Evolutionary conservation across 1,140 invertebrate species (phyloP), one percentile per base, ranked within the genome.

Genomic region (Microplitis mediator): DNA sequence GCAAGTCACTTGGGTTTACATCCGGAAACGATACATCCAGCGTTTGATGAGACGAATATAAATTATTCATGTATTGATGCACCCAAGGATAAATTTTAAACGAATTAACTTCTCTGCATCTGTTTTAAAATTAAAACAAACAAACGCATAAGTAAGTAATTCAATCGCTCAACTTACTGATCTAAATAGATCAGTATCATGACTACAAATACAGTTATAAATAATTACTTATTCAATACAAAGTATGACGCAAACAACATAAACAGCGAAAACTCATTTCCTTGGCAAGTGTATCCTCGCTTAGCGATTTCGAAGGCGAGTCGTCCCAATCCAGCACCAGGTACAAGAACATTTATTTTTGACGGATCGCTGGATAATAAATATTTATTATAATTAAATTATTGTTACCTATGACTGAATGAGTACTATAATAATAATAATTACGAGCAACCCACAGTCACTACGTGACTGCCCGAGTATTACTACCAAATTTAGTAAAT

Each of bases 221-320:
- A 11, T 1, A 54, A 78, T 80, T 80, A 97, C 90, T 93, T 93
- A 86, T 99, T 99, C 13, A 99, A 88, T 61, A 99, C 92, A 87
- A 97, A 99, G 86, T 98, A 97, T 31, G 97, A 98, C 1, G 96
- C 94, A 78, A 99, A 95, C 1, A 99, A 87, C 98, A 99, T 99
- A 82, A 97, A 98, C 2, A 99, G 90, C 51, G 95, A 97, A 86
- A 97, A 98, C 88, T 99, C 98, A 83, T 99, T 99, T 74, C 97
- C 98, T 88, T 99, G 95, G 80, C 97, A 98, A 5, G 89, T 91
- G 84, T 94, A 99, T 4, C 97, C 98, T 52, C 91, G 87, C 74
- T 89, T 90, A 0, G 97, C 96, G 11, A 99, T 92, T 88, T 99
- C 98, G 88, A 94, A 98, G 0, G 96, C 94, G 1, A 99, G 88